Base-by-base conservation (phyloP, 2,797 vertebrate species). In the Ibycter americanus region DNA sequence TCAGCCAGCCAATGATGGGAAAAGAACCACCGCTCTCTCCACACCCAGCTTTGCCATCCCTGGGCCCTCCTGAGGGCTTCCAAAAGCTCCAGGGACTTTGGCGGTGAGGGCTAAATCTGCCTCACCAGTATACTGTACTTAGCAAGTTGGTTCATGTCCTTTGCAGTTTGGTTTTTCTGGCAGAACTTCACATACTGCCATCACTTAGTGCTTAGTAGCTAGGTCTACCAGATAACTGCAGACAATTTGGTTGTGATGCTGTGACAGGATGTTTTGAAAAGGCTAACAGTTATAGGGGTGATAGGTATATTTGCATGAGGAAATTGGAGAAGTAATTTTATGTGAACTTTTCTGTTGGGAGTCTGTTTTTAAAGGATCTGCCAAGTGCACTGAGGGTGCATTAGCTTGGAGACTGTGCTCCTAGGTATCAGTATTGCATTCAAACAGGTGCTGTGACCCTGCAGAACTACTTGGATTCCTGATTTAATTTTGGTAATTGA, bases 61-160 rank as follows among this genome's bases (percentile, higher is more conserved):
- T 63, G 26, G 4, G 20, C 34, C 34, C 22, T 58, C 38, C 29
- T 6, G 1, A 13, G 36, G 20, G 23, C 36, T 84, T 46, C 26
- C 12, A 6, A 29, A 40, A 18, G 61, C 66, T 32, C 42, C 36
- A 16, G 31, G 13, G 23, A 4, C 15, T 59, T 25, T 51, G 54
- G 61, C 5, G 3, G 25, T 6, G 16, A 46, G 56, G n/a, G 11
- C 27, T 21, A 4, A 27, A 5, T 7, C 73, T 42, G 62, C 23
- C 40, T 63, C 1, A 0, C 23, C 51, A 2, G 0, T 34, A 4
- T 29, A 7, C 34, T 19, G 5, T 5, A 22, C 0, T 1, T 8
- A 59, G 38, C 44, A 22, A n/a, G 51, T 11, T 54, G 11, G 22
- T 38, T 42, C 36, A 1, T 17, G 8, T n/a, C 56, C 12, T n/a